phyloP scores from a whole-genome alignment of 2,888 invertebrate species.

The Lithophane semibrunnea region DNA sequence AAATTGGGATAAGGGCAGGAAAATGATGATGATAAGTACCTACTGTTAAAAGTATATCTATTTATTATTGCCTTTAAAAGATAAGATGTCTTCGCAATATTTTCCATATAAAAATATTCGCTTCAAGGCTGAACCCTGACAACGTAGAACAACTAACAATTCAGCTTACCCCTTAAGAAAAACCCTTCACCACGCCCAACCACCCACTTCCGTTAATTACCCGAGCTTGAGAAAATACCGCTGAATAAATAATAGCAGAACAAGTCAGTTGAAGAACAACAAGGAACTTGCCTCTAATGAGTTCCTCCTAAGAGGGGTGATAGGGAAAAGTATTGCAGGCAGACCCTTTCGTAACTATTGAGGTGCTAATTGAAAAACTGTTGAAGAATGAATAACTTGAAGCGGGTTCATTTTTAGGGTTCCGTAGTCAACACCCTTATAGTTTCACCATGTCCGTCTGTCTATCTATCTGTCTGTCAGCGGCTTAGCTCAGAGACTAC shows the following conservation, averaged over 20 bases:
- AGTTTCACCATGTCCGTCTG: too few species aligned
- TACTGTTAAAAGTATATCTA: too few species aligned
- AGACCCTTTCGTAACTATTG: neutral
- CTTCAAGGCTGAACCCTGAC: neutral
- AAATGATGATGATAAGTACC: too few species aligned
- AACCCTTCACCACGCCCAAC: neutral
- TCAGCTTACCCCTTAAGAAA: neutral
- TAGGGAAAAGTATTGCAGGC: constrained; percentile 16
- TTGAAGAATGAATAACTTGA: neutral
- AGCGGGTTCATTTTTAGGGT: neutral
- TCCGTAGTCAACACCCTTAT: too few species aligned
- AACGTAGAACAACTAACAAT: neutral
- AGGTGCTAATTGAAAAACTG: constrained; percentile 2
- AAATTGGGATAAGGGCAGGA: too few species aligned
- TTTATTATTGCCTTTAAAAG: neutral
- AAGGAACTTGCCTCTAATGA: constrained; percentile 42
- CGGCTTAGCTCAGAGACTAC: too few species aligned
- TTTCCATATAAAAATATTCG: neutral
- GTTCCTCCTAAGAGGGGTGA: constrained; percentile 7
- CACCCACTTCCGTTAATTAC: constrained; percentile 20
- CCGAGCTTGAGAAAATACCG: neutral
- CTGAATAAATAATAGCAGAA: constrained; percentile 46
- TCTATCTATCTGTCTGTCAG: too few species aligned
- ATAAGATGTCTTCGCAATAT: neutral
- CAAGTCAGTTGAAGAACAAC: constrained; percentile 36